phyloP scores from a whole-genome alignment of 2,113 vertebrate species.

The Ochotona princeps region DNA sequence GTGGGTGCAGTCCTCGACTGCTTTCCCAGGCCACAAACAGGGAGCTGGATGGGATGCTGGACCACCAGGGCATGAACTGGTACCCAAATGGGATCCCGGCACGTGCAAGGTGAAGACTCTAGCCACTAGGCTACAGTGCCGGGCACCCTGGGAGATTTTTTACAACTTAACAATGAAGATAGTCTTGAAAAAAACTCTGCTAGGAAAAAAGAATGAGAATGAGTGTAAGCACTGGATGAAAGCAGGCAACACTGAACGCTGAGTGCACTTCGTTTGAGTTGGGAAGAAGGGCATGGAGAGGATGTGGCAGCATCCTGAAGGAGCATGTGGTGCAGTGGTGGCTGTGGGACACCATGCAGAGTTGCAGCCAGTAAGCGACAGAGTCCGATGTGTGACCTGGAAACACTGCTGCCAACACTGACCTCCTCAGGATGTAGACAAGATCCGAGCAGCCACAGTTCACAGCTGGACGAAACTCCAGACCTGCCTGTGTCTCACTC shows the following conservation, averaged over 20 bases:
- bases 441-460: background rate
- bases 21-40: too few relatives aligned
- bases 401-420: background rate
- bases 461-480: background rate
- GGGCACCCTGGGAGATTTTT: too few relatives aligned
- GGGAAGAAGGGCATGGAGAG: background rate
- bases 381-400: background rate
- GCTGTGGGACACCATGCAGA: too few relatives aligned
- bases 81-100: too few relatives aligned
- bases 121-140: too few relatives aligned
- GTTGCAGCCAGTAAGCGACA: background rate
- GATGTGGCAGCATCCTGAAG: background rate
- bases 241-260: background rate
- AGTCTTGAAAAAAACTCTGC: background rate
- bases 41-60: too few relatives aligned
- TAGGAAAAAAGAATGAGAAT: background rate
- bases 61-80: too few relatives aligned
- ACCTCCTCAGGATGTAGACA: background rate
- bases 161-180: background rate
- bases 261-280: background rate
- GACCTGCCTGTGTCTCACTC: too few relatives aligned
- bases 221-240: background rate
- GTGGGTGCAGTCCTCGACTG: too few relatives aligned
- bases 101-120: too few relatives aligned
- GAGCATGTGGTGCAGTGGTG: background rate